phyloP scores from a whole-genome alignment of 2,888 invertebrate species.

The Scaptomyza tumidula region DNA sequence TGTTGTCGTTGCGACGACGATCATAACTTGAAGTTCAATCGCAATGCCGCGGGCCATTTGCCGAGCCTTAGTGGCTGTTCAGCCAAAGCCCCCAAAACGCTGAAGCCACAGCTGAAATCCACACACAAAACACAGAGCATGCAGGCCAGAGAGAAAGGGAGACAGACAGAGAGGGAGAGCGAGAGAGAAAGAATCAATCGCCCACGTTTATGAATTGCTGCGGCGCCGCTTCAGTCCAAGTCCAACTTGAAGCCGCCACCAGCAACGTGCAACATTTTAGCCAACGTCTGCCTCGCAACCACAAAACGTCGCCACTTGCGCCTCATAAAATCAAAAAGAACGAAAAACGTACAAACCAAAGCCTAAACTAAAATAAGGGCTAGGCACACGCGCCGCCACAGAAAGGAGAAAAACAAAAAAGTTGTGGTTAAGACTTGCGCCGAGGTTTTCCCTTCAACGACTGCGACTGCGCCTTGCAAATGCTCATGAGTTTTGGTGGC shows the following conservation, averaged over 20 bases:
- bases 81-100: slow-evolving; percentile 74
- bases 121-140: slow-evolving; percentile 57
- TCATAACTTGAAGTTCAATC: slow-evolving; percentile 84
- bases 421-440: slow-evolving; percentile 40
- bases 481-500: slow-evolving; percentile 24
- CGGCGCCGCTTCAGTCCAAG: slow-evolving; percentile 71
- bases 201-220: slow-evolving; percentile 83
- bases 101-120: slow-evolving; percentile 63
- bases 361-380: slow-evolving; percentile 71
- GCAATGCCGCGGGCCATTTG: slow-evolving; percentile 84
- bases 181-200: slow-evolving; percentile 80
- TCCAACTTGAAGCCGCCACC: slow-evolving; percentile 48
- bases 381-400: slow-evolving; percentile 78
- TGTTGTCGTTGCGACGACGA: slow-evolving; percentile 63
- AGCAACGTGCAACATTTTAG: slow-evolving; percentile 81
- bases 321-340: slow-evolving; percentile 69
- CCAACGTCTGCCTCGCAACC: slow-evolving; percentile 76
- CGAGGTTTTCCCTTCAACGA: slow-evolving; percentile 28
- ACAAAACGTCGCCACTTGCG: slow-evolving; percentile 81
- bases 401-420: background rate
- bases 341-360: slow-evolving; percentile 24
- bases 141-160: slow-evolving; percentile 64
- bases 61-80: slow-evolving; percentile 82
- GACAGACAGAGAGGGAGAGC: background rate
- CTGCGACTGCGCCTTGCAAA: slow-evolving; percentile 14